phyloP scores from a whole-genome alignment of 2,797 vertebrate species.

The Xenops minutus region DNA sequence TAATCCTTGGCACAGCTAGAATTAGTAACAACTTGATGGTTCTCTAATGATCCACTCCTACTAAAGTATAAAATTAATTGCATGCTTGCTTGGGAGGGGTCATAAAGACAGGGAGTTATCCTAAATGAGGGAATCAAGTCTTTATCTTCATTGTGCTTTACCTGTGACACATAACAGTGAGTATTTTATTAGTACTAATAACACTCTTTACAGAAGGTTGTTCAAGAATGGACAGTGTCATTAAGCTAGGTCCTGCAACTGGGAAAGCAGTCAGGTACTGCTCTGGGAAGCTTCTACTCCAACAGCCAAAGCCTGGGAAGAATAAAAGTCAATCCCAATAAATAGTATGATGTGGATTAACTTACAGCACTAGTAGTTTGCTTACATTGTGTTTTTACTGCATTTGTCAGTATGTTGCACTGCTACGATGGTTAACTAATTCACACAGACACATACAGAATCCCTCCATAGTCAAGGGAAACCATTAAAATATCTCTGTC shows the following conservation, averaged over 20 bases:
- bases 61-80: not conserved
- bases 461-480: not conserved
- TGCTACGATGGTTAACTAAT: not conserved
- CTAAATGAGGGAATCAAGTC: not conserved
- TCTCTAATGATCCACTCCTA: not conserved
- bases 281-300: not conserved
- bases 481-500: not conserved
- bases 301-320: not conserved
- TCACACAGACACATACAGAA: not conserved
- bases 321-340: not conserved
- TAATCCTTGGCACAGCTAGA: not conserved
- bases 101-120: not conserved
- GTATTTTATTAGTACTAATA: not conserved
- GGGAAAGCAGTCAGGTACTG: not conserved
- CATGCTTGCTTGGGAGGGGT: not conserved
- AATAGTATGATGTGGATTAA: not conserved
- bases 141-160: not conserved
- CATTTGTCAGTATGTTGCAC: not conserved
- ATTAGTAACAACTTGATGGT: not conserved
- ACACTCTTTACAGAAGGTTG: not conserved
- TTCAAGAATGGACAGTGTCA: not conserved
- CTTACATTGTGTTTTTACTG: not conserved
- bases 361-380: not conserved
- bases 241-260: not conserved
- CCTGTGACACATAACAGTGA: not conserved